Evolutionary conservation across 2,888 invertebrate genomes (phyloP).

Genomic region (Cantharis flavilabris): DNA sequence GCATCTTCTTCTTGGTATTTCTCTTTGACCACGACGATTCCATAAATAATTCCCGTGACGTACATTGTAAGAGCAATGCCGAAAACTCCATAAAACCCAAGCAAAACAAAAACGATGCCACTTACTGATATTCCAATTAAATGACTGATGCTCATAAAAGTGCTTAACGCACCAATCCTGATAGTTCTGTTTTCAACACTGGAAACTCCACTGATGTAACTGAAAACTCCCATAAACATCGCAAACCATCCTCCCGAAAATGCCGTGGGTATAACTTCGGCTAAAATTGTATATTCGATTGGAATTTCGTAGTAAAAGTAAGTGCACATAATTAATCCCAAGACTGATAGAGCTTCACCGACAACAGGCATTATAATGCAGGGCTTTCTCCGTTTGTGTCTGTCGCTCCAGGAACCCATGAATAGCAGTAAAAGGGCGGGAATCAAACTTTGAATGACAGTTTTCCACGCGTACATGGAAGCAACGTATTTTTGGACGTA

Average conservation of each 20-base stretch:
- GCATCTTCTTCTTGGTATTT: slow-evolving; percentile 43
- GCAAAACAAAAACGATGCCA: slow-evolving; percentile 56
- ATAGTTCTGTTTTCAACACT: slow-evolving; percentile 61
- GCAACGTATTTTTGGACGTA: slow-evolving; percentile 42
- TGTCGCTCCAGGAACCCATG: slow-evolving; percentile 66
- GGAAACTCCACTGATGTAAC: slow-evolving; percentile 65
- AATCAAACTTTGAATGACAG: slow-evolving; percentile 59
- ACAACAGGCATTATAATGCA: slow-evolving; percentile 62
- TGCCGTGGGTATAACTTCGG: slow-evolving; percentile 60
- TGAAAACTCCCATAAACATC: slow-evolving; percentile 62
- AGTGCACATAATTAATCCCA: slow-evolving; percentile 59
- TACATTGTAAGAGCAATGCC: slow-evolving; percentile 55
- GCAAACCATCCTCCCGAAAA: slow-evolving; percentile 62
- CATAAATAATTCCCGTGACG: slow-evolving; percentile 57
- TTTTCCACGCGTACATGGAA: slow-evolving; percentile 61
- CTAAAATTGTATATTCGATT: slow-evolving; percentile 59
- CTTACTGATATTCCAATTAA: slow-evolving; percentile 59
- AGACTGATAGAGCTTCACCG: slow-evolving; percentile 59
- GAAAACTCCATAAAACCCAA: slow-evolving; percentile 62
- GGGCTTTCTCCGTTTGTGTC: slow-evolving; percentile 61
- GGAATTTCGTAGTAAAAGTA: slow-evolving; percentile 62
- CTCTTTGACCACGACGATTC: slow-evolving; percentile 55
- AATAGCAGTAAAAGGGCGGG: slow-evolving; percentile 62
- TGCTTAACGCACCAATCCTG: slow-evolving; percentile 62
- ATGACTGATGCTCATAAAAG: slow-evolving; percentile 59